Base-by-base conservation (phyloP, 2,888 invertebrate genomes). In the Calameuta filiformis region DNA sequence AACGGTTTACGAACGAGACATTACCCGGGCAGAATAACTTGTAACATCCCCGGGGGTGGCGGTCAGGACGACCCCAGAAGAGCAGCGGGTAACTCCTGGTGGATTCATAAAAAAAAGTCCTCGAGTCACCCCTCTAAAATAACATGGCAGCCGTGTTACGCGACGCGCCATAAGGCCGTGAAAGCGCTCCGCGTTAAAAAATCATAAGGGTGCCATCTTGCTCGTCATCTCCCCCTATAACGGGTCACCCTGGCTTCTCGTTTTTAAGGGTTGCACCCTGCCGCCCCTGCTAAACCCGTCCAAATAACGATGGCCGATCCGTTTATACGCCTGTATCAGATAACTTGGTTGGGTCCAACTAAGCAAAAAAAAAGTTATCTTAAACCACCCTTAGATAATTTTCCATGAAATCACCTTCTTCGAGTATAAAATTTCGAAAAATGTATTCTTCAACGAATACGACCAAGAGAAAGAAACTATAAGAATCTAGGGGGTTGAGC, bases 121-220 rank as follows among this genome's bases (percentile, higher is more conserved):
- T 85, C 82, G 81, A 84, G 81, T 83, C 83, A 84, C 86, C 88
- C 88, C 85, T 85, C 84, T 85, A 83, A 89, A 89, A 89, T 87
- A 89, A 87, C 84, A 85, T 75, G 77, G 80, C 79, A 83, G 78
- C 78, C 80, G 79, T 33, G 79, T 40, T 40, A 40, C 77, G 77
- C 80, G 35, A 76, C 77, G 80, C 79, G 82, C 83, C 86, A 84
- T 86, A 87, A 85, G 86, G 82, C 85, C 85, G 85, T 87, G 83
- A 87, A 86, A 87, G 82, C 79, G 85, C 82, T 80, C 75, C 78
- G 75, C 79, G 84, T 87, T 87, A 88, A 89, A 88, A 87, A 88
- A 88, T 88, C 86, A 89, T 87, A 85, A 85, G 85, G 85, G 84
- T 82, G 81, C 82, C 83, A 80, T 87, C 83, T 83, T 83, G 81